Evolutionary conservation across 2,888 invertebrate genomes (phyloP).

Genomic region (Apantesis nais): DNA sequence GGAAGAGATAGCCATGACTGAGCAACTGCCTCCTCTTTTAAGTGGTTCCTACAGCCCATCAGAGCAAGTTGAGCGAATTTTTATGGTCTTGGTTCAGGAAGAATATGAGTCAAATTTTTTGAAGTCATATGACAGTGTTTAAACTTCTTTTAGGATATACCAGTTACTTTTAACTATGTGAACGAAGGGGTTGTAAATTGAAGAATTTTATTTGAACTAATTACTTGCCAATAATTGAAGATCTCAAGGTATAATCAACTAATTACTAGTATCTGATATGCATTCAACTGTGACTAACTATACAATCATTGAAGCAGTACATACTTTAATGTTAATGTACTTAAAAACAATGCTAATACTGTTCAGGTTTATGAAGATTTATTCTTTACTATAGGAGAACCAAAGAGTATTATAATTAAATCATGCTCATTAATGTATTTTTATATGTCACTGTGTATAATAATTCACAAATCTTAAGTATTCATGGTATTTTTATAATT

Average conservation of each 20-base stretch:
- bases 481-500: too few species aligned
- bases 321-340: background rate
- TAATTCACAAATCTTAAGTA: background rate
- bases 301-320: background rate
- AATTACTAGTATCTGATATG: background rate
- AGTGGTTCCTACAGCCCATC: background rate
- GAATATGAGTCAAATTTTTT: too few species aligned
- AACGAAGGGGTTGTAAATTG: background rate
- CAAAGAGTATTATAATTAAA: background rate
- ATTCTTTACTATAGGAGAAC: background rate
- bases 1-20: background rate
- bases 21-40: background rate
- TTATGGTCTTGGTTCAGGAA: too few species aligned
- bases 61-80: background rate
- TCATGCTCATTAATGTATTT: background rate
- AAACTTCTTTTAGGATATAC: background rate
- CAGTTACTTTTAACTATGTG: background rate
- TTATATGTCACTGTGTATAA: background rate
- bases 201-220: background rate
- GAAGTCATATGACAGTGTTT: background rate
- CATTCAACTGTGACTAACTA: constrained; percentile 8
- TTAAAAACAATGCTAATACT: background rate
- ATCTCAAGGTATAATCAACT: constrained; percentile 1
- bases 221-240: background rate
- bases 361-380: background rate